Percentiles rank a stretch among this genome's conserved stretches.
Evolutionary conservation across 2,888 invertebrate species (phyloP).

Genomic region (Epicampocera succincta): DNA sequence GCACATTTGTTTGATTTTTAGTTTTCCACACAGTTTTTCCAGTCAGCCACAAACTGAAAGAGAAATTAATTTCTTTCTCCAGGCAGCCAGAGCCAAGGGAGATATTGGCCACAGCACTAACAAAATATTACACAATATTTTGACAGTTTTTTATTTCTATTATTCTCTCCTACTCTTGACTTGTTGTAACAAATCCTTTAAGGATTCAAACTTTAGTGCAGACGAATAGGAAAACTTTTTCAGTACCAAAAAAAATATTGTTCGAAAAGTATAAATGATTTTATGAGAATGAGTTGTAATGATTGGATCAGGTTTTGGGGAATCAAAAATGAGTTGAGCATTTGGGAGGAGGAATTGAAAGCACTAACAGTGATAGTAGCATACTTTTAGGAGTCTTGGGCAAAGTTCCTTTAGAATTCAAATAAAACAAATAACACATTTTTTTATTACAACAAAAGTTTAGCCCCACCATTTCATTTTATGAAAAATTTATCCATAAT

Average conservation of each 20-base stretch:
- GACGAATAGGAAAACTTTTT: conserved; percentile 8
- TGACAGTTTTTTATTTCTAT: neutral
- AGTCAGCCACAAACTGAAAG: neutral
- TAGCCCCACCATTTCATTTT: too few relatives aligned
- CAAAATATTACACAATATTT: conserved; percentile 15
- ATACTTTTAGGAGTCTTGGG: neutral
- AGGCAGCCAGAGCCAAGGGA: neutral
- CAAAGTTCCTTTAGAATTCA: too few relatives aligned
- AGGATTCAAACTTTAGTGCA: neutral
- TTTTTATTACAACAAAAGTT: too few relatives aligned
- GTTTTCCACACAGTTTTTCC: neutral
- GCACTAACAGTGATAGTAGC: neutral
- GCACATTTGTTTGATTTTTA: neutral
- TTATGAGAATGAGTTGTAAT: neutral
- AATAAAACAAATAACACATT: too few relatives aligned
- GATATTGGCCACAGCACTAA: neutral
- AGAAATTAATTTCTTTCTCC: neutral
- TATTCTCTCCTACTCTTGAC: neutral
- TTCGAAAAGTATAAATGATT: conserved; percentile 18
- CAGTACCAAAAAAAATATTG: neutral
- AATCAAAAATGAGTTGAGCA: neutral
- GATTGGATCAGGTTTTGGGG: neutral
- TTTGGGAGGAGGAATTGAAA: neutral
- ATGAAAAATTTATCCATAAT: too few relatives aligned
- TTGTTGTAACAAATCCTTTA: conserved; percentile 7